Conservation (phyloP, 2,888 invertebrate genomes). For the Ophion obscuratus region DNA sequence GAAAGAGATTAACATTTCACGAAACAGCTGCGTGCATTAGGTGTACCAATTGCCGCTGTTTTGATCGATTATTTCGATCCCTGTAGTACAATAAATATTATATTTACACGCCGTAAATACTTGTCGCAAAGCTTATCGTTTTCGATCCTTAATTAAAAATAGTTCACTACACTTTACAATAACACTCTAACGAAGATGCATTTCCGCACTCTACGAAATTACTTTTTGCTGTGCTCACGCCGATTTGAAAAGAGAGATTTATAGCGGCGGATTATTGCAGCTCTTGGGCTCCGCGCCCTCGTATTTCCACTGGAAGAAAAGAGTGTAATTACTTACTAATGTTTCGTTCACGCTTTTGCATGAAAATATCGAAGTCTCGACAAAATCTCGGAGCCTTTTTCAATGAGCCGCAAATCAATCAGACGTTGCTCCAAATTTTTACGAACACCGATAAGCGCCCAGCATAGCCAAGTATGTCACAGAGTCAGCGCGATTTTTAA, state of each 20-base stretch:
- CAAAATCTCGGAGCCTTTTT: neutral
- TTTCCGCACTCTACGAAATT: conserved; percentile 36
- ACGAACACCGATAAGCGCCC: too few species aligned
- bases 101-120: neutral
- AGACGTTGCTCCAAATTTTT: neutral
- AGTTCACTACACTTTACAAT: conserved; percentile 4
- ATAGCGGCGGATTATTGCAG: conserved; percentile 1
- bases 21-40: too few species aligned
- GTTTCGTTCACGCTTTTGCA: conserved; percentile 7
- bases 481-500: too few species aligned
- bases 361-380: conserved; percentile 1
- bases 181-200: conserved; percentile 37
- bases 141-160: conserved; percentile 3
- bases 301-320: neutral
- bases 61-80: neutral
- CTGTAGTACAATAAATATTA: neutral
- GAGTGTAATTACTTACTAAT: conserved; percentile 6
- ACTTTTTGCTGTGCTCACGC: conserved; percentile 12
- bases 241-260: conserved; percentile 11
- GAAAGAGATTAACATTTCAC: too few species aligned
- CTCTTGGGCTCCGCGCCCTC: neutral
- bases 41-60: neutral
- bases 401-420: neutral
- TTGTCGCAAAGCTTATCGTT: neutral
- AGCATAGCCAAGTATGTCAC: too few species aligned